Percentiles rank a stretch among this genome's conserved stretches.
Evolutionary conservation across 2,888 invertebrate genomes (phyloP).

Genomic region (Graphium colonna): DNA sequence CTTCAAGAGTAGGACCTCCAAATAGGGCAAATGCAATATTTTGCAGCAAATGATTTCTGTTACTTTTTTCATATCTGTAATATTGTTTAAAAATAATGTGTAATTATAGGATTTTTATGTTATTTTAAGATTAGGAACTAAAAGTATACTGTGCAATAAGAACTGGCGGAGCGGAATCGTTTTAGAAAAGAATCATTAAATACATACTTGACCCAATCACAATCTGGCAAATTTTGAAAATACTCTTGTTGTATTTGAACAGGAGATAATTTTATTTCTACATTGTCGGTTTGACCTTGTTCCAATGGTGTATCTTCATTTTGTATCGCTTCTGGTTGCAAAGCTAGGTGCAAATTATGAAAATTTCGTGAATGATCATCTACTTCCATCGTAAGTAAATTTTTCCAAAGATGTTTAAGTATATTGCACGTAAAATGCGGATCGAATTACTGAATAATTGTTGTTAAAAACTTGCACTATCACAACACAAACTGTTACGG

Average conservation of each 20-base stretch:
- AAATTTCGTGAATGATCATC: conserved; percentile 4
- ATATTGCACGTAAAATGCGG: no score
- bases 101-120: no score
- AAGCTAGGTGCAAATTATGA: conserved; percentile 11
- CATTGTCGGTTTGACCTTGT: neutral
- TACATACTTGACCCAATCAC: conserved; percentile 76
- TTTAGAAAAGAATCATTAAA: no score
- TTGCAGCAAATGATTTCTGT: conserved; percentile 69
- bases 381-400: conserved; percentile 2
- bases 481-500: no score
- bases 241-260: conserved; percentile 77
- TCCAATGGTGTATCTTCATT: conserved; percentile 33
- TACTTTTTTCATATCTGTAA: conserved; percentile 72
- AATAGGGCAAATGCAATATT: conserved; percentile 80
- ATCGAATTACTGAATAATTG: no score
- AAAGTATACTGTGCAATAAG: no score
- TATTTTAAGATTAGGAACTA: no score
- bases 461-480: no score
- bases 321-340: conserved; percentile 1
- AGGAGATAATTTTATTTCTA: conserved; percentile 41
- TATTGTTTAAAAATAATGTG: no score
- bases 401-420: no score
- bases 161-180: no score
- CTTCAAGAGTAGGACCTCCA: conserved; percentile 71
- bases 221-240: conserved; percentile 77